Conservation (phyloP, 2,888 invertebrate genomes). For the Chymomyza fuscimana region DNA sequence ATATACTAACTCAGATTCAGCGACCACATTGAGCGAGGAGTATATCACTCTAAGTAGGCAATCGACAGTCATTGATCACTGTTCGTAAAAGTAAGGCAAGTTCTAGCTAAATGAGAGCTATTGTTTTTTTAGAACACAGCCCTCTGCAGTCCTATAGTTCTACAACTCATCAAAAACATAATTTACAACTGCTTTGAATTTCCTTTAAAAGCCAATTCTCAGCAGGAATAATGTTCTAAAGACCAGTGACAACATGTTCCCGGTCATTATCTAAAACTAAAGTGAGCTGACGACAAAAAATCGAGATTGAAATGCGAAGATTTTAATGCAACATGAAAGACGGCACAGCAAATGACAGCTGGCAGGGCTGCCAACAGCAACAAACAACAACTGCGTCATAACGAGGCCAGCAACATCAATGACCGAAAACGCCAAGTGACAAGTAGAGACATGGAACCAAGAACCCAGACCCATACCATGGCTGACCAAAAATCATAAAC, state of each 20-base stretch:
- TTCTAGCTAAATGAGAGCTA: too few relatives aligned
- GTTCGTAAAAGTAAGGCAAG: too few relatives aligned
- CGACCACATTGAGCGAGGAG: too few relatives aligned
- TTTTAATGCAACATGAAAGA: slow-evolving; percentile 45
- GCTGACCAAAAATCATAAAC: slow-evolving; percentile 60
- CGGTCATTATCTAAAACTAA: slow-evolving; percentile 28
- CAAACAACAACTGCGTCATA: slow-evolving; percentile 27
- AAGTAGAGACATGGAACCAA: not conserved
- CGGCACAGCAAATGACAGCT: slow-evolving; percentile 50
- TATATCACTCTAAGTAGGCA: too few relatives aligned
- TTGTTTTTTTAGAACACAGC: too few relatives aligned
- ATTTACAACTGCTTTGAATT: slow-evolving; percentile 6
- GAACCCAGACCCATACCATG: not conserved
- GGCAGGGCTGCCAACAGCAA: slow-evolving; percentile 23
- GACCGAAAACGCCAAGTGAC: slow-evolving; percentile 2
- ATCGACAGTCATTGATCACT: too few relatives aligned
- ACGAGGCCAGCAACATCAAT: slow-evolving; percentile 39
- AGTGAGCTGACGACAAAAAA: slow-evolving; percentile 2
- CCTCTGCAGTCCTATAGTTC: not conserved
- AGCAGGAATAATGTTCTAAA: slow-evolving; percentile 9
- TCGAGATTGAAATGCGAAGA: slow-evolving; percentile 8
- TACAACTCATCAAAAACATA: not conserved
- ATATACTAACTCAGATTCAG: too few relatives aligned
- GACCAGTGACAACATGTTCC: slow-evolving; percentile 28
- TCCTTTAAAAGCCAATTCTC: slow-evolving; percentile 16